These are phyloP conservation scores for Heliconius melpomene DNA, from an alignment of 1,140 invertebrate species.

Conservation along the genomic window DNA sequence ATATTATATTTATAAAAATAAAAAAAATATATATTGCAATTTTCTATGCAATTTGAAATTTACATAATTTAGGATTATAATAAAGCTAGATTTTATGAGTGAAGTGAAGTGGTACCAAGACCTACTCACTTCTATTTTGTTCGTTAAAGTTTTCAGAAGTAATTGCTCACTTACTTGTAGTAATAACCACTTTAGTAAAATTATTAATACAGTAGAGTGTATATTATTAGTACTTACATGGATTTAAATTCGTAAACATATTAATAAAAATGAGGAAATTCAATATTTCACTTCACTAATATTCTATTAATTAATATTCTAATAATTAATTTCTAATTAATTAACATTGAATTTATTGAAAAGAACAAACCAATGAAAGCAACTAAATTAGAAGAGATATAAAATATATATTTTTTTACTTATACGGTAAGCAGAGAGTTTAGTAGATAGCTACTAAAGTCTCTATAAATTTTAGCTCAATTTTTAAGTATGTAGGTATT, in stretches of 20 bases:
- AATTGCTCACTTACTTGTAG: conserved; percentile 10
- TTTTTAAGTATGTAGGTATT: no score
- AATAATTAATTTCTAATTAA: no score
- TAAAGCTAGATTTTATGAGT: neutral
- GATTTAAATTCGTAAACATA: neutral
- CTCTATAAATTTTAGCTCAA: no score
- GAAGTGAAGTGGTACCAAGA: neutral
- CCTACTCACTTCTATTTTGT: neutral
- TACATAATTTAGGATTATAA: neutral
- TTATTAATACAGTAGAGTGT: neutral
- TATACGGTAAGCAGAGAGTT: no score
- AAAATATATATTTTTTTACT: no score
- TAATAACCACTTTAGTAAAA: neutral
- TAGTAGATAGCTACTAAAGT: no score
- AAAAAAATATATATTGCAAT: neutral
- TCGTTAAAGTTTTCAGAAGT: neutral
- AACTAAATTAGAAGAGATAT: no score
- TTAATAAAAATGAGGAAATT: neutral
- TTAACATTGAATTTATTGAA: no score
- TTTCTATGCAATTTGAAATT: neutral
- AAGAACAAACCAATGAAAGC: no score
- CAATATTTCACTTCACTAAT: no score
- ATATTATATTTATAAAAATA: neutral
- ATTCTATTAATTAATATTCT: no score
- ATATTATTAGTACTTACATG: neutral